Evolutionary conservation across 2,113 vertebrate species (phyloP).

Genomic region (Tinamus guttatus): DNA sequence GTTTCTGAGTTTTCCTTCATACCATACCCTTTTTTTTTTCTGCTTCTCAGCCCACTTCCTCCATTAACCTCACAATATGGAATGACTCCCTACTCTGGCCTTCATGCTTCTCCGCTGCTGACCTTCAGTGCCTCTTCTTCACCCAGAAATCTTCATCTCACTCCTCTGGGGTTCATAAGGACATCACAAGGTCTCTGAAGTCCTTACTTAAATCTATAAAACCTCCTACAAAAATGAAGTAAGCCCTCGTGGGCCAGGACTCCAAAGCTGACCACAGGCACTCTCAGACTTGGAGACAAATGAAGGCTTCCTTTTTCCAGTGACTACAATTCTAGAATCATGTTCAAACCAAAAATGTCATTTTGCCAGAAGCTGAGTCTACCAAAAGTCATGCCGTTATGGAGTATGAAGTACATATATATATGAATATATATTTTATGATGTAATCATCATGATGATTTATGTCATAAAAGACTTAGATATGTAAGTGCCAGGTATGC

Average conservation of each 20-base stretch:
- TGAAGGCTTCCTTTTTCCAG: not conserved
- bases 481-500: not conserved
- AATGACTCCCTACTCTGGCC: not conserved
- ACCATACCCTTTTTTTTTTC: not conserved
- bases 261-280: not conserved
- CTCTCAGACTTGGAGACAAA: not conserved
- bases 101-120: not conserved
- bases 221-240: not conserved
- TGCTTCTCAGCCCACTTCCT: not conserved
- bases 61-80: not conserved
- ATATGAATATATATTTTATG: not conserved
- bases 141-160: not conserved
- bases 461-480: not conserved
- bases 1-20: not conserved
- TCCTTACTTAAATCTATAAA: not conserved
- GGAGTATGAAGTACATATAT: not conserved
- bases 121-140: not conserved
- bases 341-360: not conserved
- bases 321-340: not conserved
- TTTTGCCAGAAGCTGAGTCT: not conserved
- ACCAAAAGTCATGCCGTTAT: not conserved
- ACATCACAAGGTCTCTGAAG: not conserved
- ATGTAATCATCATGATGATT: not conserved
- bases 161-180: not conserved
- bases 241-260: not conserved